Evolutionary conservation across 1,140 invertebrate species (phyloP), one percentile per base, ranked within the genome.

Genomic region (Zaprionus vittiger): DNA sequence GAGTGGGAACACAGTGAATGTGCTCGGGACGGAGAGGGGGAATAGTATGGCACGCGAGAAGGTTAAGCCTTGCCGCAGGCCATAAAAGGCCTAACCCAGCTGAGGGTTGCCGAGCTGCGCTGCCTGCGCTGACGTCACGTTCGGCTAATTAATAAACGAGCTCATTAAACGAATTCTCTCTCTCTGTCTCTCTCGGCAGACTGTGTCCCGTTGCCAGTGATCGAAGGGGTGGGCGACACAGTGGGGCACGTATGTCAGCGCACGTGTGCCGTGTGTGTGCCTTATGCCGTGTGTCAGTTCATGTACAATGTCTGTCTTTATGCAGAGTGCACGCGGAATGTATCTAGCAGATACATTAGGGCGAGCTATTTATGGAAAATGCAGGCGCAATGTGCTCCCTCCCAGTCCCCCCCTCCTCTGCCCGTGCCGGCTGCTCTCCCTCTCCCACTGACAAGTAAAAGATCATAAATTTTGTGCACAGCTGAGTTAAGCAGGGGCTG

Each of bases 81-180:
- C 20, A 28, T 54, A 54, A 54, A 54, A 31, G 31, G 31, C 9
- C 31, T 34, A 34, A 11, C 31, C 31, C 31, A 34, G 31, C 31
- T 34, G 31, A 34, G 31, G 31, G 31, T 11, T 11, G 31, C 15
- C 41, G n/a, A 17, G 41, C 15, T 2, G n/a, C 1, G 41, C 41
- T n/a, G 41, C 3, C n/a, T n/a, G 17, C 44, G 55, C 49, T 87
- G 84, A 89, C 78, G 81, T 87, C 84, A 87, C 84, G 84, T 89
- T 72, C 20, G 71, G 49, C 69, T 79, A 89, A 87, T 87, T 89
- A 84, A 81, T 89, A 89, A 83, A 87, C 89, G 81, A 87, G 80
- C 84, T 87, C 84, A 89, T 87, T 83, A 87, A 84, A 41, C 11
- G 59, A 55, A 62, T 47, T 66, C 64, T 26, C 62, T 26, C 24